Evolutionary conservation across 2,797 vertebrate species (phyloP).

Genomic region (Selene dorsalis): DNA sequence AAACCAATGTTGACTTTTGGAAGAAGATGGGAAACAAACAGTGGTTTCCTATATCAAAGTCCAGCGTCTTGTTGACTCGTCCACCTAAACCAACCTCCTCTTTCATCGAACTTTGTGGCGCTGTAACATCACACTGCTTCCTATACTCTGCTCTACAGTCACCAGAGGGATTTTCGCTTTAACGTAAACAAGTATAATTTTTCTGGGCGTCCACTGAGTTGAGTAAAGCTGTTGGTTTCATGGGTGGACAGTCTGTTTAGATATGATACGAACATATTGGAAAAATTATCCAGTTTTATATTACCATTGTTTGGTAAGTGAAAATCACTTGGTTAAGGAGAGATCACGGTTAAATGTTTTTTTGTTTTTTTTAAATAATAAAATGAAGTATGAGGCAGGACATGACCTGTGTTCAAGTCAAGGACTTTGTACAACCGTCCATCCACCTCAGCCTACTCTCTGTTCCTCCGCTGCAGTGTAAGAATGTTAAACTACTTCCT

Average conservation of each 20-base stretch:
- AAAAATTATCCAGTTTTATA: background rate
- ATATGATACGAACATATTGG: background rate
- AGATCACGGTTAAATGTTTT: background rate
- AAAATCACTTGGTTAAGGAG: background rate
- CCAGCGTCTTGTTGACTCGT: background rate
- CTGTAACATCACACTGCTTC: background rate
- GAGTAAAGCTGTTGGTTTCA: background rate
- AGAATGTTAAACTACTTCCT: conserved; percentile 12
- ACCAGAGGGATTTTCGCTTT: background rate
- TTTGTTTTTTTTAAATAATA: background rate
- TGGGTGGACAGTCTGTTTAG: background rate
- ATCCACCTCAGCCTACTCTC: background rate
- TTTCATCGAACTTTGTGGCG: background rate
- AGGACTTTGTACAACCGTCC: conserved; percentile 13
- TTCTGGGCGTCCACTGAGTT: too few relatives aligned
- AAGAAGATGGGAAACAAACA: background rate
- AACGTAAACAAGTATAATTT: background rate
- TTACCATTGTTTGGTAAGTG: background rate
- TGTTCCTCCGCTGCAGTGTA: background rate
- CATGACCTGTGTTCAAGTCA: background rate
- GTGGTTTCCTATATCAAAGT: background rate
- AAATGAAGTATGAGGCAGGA: background rate
- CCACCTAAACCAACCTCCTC: background rate
- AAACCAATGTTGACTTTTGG: background rate
- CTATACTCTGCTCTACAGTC: too few relatives aligned